Percentiles rank a stretch among this genome's conserved stretches.
Conservation (phyloP, 2,888 invertebrate species). For the Platycheirus albimanus region DNA sequence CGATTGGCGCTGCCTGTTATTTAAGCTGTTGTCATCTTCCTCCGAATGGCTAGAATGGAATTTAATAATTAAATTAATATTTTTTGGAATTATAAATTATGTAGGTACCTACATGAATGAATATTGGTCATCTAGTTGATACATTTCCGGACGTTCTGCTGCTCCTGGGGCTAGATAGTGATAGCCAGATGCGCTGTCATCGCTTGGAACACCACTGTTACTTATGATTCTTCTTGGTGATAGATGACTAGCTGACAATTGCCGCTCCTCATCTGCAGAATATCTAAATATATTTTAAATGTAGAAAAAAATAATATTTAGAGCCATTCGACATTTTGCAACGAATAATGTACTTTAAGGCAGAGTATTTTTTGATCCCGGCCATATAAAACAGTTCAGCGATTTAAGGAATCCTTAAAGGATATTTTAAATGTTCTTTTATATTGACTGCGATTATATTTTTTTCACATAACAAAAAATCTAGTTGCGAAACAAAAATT, state of each 20-base stretch:
- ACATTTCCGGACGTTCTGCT: constrained; percentile 47
- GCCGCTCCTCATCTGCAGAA: constrained; percentile 77
- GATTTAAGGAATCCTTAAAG: too few relatives aligned
- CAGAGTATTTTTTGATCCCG: constrained; percentile 81
- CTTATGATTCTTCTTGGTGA: constrained; percentile 35
- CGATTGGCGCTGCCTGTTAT: constrained; percentile 60
- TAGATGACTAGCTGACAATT: constrained; percentile 38
- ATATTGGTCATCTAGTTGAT: constrained; percentile 61
- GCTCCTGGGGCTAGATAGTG: constrained; percentile 27
- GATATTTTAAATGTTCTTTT: too few relatives aligned
- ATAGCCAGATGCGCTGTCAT: constrained; percentile 26
- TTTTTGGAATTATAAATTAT: too few relatives aligned
- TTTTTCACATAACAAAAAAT: too few relatives aligned
- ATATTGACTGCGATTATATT: too few relatives aligned
- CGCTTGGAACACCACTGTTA: constrained; percentile 16
- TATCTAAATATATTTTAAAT: constrained; percentile 52
- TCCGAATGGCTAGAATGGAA: constrained; percentile 46
- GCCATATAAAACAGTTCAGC: constrained; percentile 80
- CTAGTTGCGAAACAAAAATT: too few relatives aligned
- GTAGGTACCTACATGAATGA: constrained; percentile 67
- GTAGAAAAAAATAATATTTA: not conserved
- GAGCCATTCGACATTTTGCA: too few relatives aligned
- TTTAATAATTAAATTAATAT: not conserved
- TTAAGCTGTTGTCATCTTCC: constrained; percentile 53
- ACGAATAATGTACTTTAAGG: constrained; percentile 81